Evolutionary conservation across 2,113 vertebrate genomes (phyloP).

Genomic region (Labeo catla): DNA sequence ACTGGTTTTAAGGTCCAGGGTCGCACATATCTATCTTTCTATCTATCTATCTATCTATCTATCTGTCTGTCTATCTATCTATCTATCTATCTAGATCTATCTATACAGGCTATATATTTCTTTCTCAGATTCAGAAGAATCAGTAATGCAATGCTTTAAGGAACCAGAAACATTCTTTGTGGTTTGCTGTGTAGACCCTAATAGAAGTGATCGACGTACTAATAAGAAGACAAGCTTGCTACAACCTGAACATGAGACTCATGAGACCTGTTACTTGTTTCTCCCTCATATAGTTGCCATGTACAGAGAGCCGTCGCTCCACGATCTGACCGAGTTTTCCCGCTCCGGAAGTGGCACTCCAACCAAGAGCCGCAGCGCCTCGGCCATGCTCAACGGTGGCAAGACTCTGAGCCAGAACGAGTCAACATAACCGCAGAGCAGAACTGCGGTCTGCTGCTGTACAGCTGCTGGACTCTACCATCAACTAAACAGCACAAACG

Average conservation of each 20-base stretch:
- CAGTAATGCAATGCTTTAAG: not conserved
- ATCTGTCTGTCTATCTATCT: no score
- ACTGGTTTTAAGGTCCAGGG: no score
- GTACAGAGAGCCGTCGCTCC: conserved; percentile 98
- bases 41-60: no score
- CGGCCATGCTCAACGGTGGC: conserved; percentile 92
- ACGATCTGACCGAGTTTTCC: conserved; percentile 96
- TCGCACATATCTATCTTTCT: no score
- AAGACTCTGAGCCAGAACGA: conserved; percentile 95
- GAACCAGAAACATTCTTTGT: not conserved
- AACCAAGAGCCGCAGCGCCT: conserved; percentile 97
- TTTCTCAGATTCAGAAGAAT: not conserved
- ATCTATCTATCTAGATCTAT: no score
- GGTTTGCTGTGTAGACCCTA: not conserved
- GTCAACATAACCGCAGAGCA: conserved; percentile 87
- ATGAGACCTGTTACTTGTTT: conserved; percentile 27
- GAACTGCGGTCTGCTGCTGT: conserved; percentile 15
- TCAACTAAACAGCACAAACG: conserved; percentile 49
- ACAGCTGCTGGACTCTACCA: conserved; percentile 34
- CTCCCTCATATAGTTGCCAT: conserved; percentile 88
- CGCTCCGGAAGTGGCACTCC: conserved; percentile 95
- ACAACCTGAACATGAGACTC: not conserved
- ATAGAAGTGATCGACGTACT: not conserved
- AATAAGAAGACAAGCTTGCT: not conserved
- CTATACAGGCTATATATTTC: not conserved